Evolutionary conservation across 2,888 invertebrate genomes (phyloP).

Genomic region (Trichopoda pennipes): DNA sequence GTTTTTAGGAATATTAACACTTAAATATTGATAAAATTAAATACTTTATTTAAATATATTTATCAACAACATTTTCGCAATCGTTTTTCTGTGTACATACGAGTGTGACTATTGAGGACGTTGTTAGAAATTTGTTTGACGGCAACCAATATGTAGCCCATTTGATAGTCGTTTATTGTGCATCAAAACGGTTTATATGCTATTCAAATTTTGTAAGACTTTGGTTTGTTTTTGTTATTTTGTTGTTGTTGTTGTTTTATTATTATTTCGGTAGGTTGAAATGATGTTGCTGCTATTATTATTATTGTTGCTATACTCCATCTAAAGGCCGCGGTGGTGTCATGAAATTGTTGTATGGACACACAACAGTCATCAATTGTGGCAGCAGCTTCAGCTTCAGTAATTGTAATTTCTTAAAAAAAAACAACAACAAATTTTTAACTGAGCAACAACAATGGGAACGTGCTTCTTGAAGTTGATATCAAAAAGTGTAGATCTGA

Average conservation of each 20-base stretch:
- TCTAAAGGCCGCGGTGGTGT: slow-evolving; percentile 46
- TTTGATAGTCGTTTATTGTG: background rate
- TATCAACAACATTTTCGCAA: no score
- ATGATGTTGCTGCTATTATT: slow-evolving; percentile 37
- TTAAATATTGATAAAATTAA: no score
- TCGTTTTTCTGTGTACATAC: no score
- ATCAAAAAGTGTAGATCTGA: slow-evolving; percentile 70
- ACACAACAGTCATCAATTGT: slow-evolving; percentile 40
- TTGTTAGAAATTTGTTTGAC: no score
- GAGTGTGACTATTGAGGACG: no score
- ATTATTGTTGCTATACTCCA: background rate
- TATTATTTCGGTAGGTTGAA: slow-evolving; percentile 45
- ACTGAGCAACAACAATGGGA: slow-evolving; percentile 63
- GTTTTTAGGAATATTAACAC: no score
- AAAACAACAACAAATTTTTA: slow-evolving; percentile 28
- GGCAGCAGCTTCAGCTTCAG: slow-evolving; percentile 32
- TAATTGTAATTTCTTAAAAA: slow-evolving; percentile 66
- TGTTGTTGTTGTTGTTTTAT: slow-evolving; percentile 27
- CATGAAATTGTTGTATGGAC: slow-evolving; percentile 39
- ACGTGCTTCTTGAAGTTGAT: slow-evolving; percentile 67
- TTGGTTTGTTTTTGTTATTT: background rate
- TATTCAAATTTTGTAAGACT: background rate
- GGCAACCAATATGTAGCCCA: background rate
- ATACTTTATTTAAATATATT: no score
- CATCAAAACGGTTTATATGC: background rate